A percentile compares a stretch with the other conserved stretches of the same genome.
Evolutionary conservation across 2,113 vertebrate genomes (phyloP).

Genomic region (Sinosuthora webbiana): DNA sequence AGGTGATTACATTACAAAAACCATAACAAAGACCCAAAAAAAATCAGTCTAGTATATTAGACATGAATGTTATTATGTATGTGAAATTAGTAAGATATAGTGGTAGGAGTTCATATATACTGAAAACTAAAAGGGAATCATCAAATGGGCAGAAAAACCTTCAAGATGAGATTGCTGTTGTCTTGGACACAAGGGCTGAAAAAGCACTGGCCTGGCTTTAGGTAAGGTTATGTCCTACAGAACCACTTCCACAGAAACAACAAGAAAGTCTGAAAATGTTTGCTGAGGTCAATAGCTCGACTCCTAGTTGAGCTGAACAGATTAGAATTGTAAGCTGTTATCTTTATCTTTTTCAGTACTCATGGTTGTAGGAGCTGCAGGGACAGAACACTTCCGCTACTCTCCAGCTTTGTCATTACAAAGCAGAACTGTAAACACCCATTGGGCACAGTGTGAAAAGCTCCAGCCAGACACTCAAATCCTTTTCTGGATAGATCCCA

Average conservation of each 20-base stretch:
- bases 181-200: background rate
- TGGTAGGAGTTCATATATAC: background rate
- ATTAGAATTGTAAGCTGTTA: slow-evolving; percentile 24
- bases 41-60: background rate
- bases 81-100: background rate
- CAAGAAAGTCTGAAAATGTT: background rate
- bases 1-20: background rate
- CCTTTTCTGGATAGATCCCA: slow-evolving; percentile 33
- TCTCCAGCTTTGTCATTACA: slow-evolving; percentile 4
- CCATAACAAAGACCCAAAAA: background rate
- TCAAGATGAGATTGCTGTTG: background rate
- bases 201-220: background rate
- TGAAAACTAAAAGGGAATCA: background rate
- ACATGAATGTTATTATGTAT: background rate
- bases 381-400: background rate
- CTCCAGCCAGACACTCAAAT: slow-evolving; percentile 44
- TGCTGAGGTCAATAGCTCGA: background rate
- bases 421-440: background rate
- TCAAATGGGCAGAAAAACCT: background rate
- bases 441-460: background rate
- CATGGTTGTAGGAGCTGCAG: background rate
- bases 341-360: background rate
- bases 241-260: slow-evolving; percentile 15
- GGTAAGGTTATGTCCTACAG: background rate
- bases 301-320: background rate